A percentile compares a stretch with the other conserved stretches of the same genome.
Conservation (phyloP, 1,140 invertebrate species). For the Semibalanus balanoides region DNA sequence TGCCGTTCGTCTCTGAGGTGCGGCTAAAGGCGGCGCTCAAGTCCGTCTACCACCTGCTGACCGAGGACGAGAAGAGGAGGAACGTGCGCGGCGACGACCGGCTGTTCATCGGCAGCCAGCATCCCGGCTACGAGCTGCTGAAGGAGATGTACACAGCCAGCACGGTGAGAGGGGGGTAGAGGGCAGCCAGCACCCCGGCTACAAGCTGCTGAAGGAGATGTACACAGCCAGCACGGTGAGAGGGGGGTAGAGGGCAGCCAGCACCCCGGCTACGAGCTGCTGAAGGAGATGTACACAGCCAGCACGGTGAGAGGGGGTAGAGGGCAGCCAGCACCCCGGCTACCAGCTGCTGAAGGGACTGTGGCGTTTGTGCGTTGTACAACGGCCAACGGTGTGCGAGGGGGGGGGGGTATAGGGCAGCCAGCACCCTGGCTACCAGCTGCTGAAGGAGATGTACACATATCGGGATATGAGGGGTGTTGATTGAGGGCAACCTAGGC, state of each 20-base stretch:
- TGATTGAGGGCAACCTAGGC: no score
- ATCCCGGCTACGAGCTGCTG: slow-evolving; percentile 51
- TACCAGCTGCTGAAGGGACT: slow-evolving; percentile 52
- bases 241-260: slow-evolving; percentile 32
- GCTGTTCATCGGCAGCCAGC: slow-evolving; percentile 55
- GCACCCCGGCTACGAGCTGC: slow-evolving; percentile 50
- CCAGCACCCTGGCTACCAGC: slow-evolving; percentile 48
- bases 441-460: slow-evolving; percentile 52
- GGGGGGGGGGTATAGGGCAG: slow-evolving; percentile 32
- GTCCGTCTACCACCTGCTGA: slow-evolving; percentile 60
- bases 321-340: slow-evolving; percentile 40
- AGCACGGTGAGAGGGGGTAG: slow-evolving; percentile 25
- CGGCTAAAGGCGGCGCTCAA: slow-evolving; percentile 67
- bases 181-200: slow-evolving; percentile 47
- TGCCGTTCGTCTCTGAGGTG: slow-evolving; percentile 95
- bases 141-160: slow-evolving; percentile 48
- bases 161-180: slow-evolving; percentile 30
- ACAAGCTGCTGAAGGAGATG: slow-evolving; percentile 49
- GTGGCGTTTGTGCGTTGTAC: no score
- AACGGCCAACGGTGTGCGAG: slow-evolving; percentile 36
- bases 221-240: slow-evolving; percentile 43
- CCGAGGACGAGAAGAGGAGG: slow-evolving; percentile 53
- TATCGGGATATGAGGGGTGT: no score
- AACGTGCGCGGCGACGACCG: slow-evolving; percentile 58
- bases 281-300: slow-evolving; percentile 50